A percentile compares a stretch with the other conserved stretches of the same genome.
Evolutionary conservation across 2,888 invertebrate genomes (phyloP).

Genomic region (Luffia ferchaultella): DNA sequence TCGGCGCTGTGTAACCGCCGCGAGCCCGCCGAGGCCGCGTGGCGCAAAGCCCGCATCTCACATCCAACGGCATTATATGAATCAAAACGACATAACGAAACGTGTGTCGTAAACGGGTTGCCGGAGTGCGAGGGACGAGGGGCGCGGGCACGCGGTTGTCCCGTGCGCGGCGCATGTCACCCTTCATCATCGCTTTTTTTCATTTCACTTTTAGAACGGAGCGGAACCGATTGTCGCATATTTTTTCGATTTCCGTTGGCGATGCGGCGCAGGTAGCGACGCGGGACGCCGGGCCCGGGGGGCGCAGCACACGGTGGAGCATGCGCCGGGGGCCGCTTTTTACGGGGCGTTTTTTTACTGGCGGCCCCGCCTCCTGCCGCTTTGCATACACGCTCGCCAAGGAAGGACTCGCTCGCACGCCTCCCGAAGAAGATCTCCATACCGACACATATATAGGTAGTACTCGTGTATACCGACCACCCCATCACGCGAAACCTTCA

Average conservation of each 20-base stretch:
- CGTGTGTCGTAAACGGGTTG: conserved; percentile 11
- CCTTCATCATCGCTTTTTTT: conserved; percentile 28
- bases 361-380: conserved; percentile 11
- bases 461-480: too few relatives aligned
- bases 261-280: not conserved
- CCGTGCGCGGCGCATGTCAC: conserved; percentile 22
- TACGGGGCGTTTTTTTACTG: conserved; percentile 23
- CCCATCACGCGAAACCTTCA: too few relatives aligned
- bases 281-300: not conserved
- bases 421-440: too few relatives aligned
- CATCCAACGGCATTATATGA: too few relatives aligned
- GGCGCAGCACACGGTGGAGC: too few relatives aligned
- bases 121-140: conserved; percentile 17
- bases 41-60: too few relatives aligned
- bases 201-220: conserved; percentile 17
- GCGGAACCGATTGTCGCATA: conserved; percentile 34
- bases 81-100: too few relatives aligned
- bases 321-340: not conserved
- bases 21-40: too few relatives aligned
- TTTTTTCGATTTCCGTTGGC: conserved; percentile 29
- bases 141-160: conserved; percentile 30
- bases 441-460: too few relatives aligned
- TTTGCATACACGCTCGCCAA: conserved; percentile 48
- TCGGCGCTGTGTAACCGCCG: too few relatives aligned
- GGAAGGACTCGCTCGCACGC: too few relatives aligned